A percentile compares a stretch with the other conserved stretches of the same genome.
Conservation (phyloP, 2,113 vertebrate genomes). For the Ginglymostoma cirratum region DNA sequence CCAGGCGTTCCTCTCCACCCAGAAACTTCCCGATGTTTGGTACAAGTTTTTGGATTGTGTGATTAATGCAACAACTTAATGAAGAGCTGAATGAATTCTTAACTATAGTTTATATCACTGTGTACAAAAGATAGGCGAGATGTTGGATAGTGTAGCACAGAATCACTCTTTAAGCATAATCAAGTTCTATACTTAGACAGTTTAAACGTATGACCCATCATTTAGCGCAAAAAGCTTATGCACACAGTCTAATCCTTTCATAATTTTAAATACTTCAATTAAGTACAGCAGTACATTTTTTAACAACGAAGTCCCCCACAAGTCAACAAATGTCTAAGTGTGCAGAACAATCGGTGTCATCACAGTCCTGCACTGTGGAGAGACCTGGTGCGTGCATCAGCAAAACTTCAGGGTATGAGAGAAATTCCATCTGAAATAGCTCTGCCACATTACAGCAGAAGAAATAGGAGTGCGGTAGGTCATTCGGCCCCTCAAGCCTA, state of each 20-base stretch:
- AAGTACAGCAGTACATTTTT: background rate
- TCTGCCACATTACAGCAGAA: background rate
- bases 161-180: background rate
- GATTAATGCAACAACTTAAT: background rate
- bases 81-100: background rate
- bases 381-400: background rate
- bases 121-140: background rate
- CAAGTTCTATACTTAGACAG: background rate
- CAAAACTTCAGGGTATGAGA: background rate
- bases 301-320: background rate
- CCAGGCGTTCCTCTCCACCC: too few relatives aligned
- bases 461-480: background rate
- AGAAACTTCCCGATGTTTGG: too few relatives aligned
- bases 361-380: background rate
- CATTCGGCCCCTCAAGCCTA: too few relatives aligned
- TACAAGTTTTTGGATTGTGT: background rate
- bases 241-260: background rate
- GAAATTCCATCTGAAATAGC: background rate
- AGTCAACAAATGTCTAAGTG: background rate
- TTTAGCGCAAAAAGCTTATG: background rate
- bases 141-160: background rate
- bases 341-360: background rate
- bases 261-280: background rate
- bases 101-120: background rate
- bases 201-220: background rate